Conservation (phyloP, 2,888 invertebrate species). For the Chromoteleia sp. region DNA sequence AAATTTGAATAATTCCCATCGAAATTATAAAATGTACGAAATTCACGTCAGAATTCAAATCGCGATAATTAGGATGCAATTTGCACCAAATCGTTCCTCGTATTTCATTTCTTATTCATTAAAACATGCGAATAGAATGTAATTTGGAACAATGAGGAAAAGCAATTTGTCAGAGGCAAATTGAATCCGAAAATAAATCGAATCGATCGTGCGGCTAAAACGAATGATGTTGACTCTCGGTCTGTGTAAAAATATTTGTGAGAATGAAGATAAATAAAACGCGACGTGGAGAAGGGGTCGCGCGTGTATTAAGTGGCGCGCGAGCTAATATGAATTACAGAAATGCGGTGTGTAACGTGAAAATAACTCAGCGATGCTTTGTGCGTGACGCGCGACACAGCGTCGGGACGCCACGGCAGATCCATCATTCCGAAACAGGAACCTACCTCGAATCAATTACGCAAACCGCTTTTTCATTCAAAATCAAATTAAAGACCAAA, state of each 20-base stretch:
- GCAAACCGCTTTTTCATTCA: slow-evolving; percentile 52
- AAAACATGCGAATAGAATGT: background rate
- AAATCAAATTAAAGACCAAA: slow-evolving; percentile 39
- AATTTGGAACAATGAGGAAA: background rate
- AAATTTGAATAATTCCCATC: too few relatives aligned
- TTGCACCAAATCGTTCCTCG: too few relatives aligned
- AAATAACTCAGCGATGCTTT: slow-evolving; percentile 80
- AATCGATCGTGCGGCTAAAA: slow-evolving; percentile 22
- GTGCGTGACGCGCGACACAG: slow-evolving; percentile 79
- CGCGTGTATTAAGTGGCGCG: slow-evolving; percentile 72
- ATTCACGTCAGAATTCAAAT: too few relatives aligned
- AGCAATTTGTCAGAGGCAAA: slow-evolving; percentile 24
- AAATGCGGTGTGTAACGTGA: slow-evolving; percentile 74
- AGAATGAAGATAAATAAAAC: slow-evolving; percentile 45
- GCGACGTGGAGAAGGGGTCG: slow-evolving; percentile 5
- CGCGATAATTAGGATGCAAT: too few relatives aligned
- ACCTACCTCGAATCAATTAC: slow-evolving; percentile 68
- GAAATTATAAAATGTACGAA: too few relatives aligned
- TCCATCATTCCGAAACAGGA: slow-evolving; percentile 78
- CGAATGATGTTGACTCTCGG: slow-evolving; percentile 36
- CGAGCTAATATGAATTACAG: slow-evolving; percentile 75
- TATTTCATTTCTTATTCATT: too few relatives aligned
- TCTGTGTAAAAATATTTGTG: slow-evolving; percentile 54
- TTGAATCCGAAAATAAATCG: slow-evolving; percentile 42
- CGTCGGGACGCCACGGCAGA: slow-evolving; percentile 78